These are phyloP conservation scores for Zophobas morio DNA, from an alignment of 1,140 invertebrate genomes.

Conservation along the genomic window DNA sequence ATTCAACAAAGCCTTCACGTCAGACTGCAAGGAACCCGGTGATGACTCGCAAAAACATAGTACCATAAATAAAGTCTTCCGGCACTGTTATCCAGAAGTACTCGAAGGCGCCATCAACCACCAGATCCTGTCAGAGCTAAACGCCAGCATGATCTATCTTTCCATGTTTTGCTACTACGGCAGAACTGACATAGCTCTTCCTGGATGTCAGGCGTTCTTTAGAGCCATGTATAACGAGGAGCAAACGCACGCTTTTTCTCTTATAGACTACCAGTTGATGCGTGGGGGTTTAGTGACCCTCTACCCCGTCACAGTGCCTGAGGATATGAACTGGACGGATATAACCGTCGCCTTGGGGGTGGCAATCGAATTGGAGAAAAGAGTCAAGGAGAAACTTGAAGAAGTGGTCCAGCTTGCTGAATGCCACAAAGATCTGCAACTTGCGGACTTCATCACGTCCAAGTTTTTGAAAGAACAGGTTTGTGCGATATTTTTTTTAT, in stretches of 20 bases:
- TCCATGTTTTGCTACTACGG: conserved; percentile 88
- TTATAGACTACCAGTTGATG: conserved; percentile 86
- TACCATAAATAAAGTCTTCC: conserved; percentile 54
- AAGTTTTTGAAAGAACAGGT: conserved; percentile 83
- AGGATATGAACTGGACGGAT: conserved; percentile 73
- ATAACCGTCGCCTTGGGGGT: conserved; percentile 77
- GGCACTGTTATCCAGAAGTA: conserved; percentile 84
- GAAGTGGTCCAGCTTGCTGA: conserved; percentile 77
- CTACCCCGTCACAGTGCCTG: conserved; percentile 72
- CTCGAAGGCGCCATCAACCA: conserved; percentile 84
- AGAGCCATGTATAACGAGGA: conserved; percentile 82
- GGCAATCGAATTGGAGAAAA: conserved; percentile 82
- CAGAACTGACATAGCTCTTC: conserved; percentile 82
- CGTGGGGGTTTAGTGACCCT: conserved; percentile 81
- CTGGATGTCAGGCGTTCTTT: conserved; percentile 81
- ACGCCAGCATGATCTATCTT: conserved; percentile 87
- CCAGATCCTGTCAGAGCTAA: conserved; percentile 90
- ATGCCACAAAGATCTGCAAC: conserved; percentile 77
- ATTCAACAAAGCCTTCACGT: too few species aligned
- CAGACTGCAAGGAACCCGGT: too few species aligned
- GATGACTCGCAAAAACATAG: background rate
- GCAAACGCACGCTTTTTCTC: conserved; percentile 80
- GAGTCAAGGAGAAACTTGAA: conserved; percentile 74
- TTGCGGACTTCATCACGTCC: conserved; percentile 79
- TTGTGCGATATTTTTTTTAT: background rate